Evolutionary conservation across 2,888 invertebrate species (phyloP).

Genomic region (Ommatoiulus sabulosus): DNA sequence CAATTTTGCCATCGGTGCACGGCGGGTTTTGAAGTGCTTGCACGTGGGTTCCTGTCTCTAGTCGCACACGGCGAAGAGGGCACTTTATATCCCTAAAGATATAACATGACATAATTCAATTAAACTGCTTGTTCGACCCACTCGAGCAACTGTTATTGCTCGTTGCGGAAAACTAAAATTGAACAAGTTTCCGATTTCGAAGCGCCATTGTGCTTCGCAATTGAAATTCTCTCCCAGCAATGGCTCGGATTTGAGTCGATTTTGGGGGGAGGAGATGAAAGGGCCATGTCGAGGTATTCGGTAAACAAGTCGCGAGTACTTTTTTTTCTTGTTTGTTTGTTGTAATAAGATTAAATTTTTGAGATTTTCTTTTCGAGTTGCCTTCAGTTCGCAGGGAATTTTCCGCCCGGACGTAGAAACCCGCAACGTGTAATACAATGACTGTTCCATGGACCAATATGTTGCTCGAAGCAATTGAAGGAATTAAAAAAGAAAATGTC

Average conservation of each 20-base stretch:
- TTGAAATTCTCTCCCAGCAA: background rate
- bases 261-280: background rate
- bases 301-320: background rate
- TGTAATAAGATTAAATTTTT: background rate
- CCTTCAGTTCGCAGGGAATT: background rate
- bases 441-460: too few species aligned
- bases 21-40: too few species aligned
- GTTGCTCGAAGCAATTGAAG: background rate
- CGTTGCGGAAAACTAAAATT: conserved; percentile 26
- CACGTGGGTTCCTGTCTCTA: background rate
- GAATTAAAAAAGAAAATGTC: background rate
- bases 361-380: background rate
- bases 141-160: conserved; percentile 49
- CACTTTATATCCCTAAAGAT: background rate
- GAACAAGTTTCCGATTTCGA: conserved; percentile 47
- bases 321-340: background rate
- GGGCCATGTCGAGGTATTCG: background rate
- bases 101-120: conserved; percentile 46
- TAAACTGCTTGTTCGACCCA: background rate
- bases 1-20: background rate
- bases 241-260: background rate
- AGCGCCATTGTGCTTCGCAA: background rate
- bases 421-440: background rate
- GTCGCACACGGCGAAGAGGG: background rate
- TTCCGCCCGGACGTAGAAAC: background rate